These are phyloP conservation scores for Orthonyx spaldingii DNA, from an alignment of 2,113 vertebrate species.

Conservation along the genomic window DNA sequence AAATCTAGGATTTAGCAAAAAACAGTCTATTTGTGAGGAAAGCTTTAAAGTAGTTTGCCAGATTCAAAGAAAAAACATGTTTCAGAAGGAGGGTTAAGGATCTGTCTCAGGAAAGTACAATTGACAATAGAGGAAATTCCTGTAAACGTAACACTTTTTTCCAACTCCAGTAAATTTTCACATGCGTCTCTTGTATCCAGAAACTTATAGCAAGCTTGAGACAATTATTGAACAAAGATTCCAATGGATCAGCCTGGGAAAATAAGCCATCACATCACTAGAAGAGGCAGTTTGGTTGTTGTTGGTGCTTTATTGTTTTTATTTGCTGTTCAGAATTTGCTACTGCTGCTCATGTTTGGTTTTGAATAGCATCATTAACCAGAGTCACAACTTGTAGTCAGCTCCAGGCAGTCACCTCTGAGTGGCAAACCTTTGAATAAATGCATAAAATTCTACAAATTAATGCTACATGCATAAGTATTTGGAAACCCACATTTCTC, in stretches of 20 bases:
- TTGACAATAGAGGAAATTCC: not conserved
- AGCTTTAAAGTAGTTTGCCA: not conserved
- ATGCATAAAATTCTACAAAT: not conserved
- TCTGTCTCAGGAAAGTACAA: not conserved
- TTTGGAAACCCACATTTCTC: not conserved
- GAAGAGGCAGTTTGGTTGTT: not conserved
- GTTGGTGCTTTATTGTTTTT: not conserved
- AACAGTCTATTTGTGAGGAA: not conserved
- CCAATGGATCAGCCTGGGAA: not conserved
- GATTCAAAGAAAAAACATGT: not conserved
- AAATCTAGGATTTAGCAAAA: not conserved
- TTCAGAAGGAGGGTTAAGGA: not conserved
- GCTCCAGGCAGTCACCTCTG: not conserved
- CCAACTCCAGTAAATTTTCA: not conserved
- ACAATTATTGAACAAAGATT: not conserved
- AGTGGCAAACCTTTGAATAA: not conserved
- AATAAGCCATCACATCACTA: not conserved
- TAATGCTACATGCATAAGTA: not conserved
- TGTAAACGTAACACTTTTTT: not conserved
- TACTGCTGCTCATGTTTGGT: not conserved
- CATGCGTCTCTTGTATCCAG: not conserved
- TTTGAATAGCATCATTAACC: not conserved
- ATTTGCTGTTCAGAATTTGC: not conserved
- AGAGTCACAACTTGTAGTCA: not conserved
- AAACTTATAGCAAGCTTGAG: not conserved